Percentiles rank a stretch among this genome's conserved stretches.
These are phyloP conservation scores for Tyrannus savana DNA, from an alignment of 2,113 vertebrate genomes.

Conservation along the genomic window DNA sequence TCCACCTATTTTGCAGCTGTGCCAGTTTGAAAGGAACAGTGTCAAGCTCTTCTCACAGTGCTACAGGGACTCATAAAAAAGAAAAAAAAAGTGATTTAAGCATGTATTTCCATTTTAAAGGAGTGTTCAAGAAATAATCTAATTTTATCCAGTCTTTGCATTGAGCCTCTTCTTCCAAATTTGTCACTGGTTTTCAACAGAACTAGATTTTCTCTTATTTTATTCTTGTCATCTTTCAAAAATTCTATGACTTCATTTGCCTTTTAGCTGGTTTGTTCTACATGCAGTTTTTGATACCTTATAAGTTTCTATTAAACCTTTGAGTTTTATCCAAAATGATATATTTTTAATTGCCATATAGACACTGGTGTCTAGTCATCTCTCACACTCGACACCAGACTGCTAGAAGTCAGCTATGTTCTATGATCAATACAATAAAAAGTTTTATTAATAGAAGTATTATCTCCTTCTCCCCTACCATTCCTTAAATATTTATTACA, in stretches of 20 bases:
- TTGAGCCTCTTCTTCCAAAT: background rate
- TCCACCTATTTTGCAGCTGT: background rate
- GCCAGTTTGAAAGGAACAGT: background rate
- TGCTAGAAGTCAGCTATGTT: background rate
- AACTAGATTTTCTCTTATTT: background rate
- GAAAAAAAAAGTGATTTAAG: background rate
- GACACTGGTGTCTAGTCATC: background rate
- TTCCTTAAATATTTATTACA: background rate
- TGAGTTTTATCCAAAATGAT: background rate
- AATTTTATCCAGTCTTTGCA: background rate
- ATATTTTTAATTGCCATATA: background rate
- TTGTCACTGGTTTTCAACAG: background rate
- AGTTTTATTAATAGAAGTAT: background rate
- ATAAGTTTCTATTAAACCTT: background rate
- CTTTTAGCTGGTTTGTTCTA: background rate
- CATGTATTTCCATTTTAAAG: conserved; percentile 1
- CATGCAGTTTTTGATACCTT: background rate
- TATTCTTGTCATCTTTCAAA: background rate
- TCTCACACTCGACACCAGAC: background rate
- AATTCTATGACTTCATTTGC: background rate
- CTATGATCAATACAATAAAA: background rate
- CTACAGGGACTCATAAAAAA: background rate
- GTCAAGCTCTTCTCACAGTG: background rate
- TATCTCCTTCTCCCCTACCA: background rate
- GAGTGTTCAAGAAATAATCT: background rate